Base-by-base conservation (phyloP, 2,113 vertebrate genomes). In the Microcebus griseorufus region DNA sequence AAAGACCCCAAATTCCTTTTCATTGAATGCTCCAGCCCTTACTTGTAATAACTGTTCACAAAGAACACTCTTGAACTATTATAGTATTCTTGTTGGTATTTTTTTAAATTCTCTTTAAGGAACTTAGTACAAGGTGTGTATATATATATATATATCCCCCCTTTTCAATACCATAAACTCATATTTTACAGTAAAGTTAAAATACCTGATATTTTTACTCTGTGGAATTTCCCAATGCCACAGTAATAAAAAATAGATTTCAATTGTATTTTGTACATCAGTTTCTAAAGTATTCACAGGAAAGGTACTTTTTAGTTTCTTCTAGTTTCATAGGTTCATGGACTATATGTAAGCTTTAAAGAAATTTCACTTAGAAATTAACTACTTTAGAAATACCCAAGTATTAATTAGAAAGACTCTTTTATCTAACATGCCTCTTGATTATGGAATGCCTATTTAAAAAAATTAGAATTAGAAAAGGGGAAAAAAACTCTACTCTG, bases 161-260 rank as follows among this genome's bases (percentile, higher is more conserved):
- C 27, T 87, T 75, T 89, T 70, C 37, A 78, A 37, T 62, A 82
- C 60, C 32, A 53, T 72, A 87, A 93, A 95, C 34, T 93, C 39
- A 42, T 85, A 85, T 84, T 87, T 96, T 89, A 92, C 1, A 69
- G 48, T 13, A 64, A 96, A 42, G 32, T 97, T 39, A 94, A 90
- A 88, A 75, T 23, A 88, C 16, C 29, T n/a, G 90, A 6, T 51
- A 86, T 97, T 78, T 93, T 85, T 53, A 83, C 80, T 93, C 18
- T 85, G 3, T 79, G 95, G 96, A 97, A 94, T 96, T 97, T 70
- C 97, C 97, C 93, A 81, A 18, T 83, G 58, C 69, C 84, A 93
- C 17, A 89, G 12, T 32, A 97, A 86, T 84, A 88, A 93, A 95
- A 96, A 96, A 96, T 85, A 97, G 72, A 87, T 65, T 85, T 80